Conservation (phyloP, 2,797 vertebrate genomes). For the Enteromius thamalakanensis region DNA sequence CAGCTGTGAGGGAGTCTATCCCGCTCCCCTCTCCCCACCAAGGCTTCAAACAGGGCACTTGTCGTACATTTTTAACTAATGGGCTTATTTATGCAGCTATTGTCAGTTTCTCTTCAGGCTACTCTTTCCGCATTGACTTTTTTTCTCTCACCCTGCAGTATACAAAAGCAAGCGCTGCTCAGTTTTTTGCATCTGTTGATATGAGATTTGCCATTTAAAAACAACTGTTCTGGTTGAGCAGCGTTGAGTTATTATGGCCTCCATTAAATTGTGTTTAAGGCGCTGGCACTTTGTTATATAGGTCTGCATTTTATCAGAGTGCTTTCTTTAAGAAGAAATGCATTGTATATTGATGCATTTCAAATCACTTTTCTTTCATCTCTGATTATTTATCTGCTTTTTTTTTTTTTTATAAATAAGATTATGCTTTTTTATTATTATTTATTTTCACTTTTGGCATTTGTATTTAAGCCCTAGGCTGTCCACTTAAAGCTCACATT, state of each 20-base stretch:
- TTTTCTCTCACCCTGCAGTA: constrained; percentile 30
- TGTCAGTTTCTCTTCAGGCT: constrained; percentile 58
- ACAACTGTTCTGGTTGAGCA: constrained; percentile 14
- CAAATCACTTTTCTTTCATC: constrained; percentile 67
- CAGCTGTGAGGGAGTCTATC: constrained; percentile 71
- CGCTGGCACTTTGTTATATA: constrained; percentile 34
- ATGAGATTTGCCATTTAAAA: constrained; percentile 41
- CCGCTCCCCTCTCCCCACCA: constrained; percentile 45
- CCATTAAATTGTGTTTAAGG: constrained; percentile 15
- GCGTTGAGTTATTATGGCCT: neutral
- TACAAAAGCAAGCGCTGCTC: constrained; percentile 10
- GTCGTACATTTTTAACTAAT: constrained; percentile 67
- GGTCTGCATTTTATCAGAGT: constrained; percentile 44
- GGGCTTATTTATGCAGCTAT: constrained; percentile 62
- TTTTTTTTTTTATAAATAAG: constrained; percentile 64
- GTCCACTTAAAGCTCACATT: constrained; percentile 74
- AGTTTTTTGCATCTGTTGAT: constrained; percentile 36
- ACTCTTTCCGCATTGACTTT: constrained; percentile 46
- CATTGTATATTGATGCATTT: constrained; percentile 57
- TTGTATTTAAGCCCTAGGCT: constrained; percentile 73
- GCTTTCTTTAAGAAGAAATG: constrained; percentile 57
- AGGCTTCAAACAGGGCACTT: constrained; percentile 64
- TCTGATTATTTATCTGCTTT: constrained; percentile 75
- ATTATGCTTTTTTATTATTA: constrained; percentile 71
- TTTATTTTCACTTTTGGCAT: constrained; percentile 69